Base-by-base conservation (phyloP, 2,888 invertebrate genomes). In the Pristionchus fissidentatus region DNA sequence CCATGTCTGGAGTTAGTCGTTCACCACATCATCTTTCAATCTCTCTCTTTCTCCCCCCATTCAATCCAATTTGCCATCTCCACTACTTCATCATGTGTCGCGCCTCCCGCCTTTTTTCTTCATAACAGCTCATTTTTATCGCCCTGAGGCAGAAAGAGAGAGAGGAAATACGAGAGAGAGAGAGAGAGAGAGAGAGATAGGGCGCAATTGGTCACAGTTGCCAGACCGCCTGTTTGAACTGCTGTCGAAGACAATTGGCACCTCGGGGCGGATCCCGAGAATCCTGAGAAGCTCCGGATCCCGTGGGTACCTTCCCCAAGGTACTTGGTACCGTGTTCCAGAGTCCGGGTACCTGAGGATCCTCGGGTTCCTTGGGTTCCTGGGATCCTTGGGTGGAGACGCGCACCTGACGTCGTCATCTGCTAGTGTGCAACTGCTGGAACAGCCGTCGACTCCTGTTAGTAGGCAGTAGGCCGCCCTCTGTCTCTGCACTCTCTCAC, bases 391-490 rank as follows among this genome's bases (percentile, higher is more conserved):
- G n/a, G n/a, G n/a, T n/a, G n/a, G n/a, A n/a, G n/a, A n/a, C n/a
- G 22, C 19, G 70, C 41, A 70, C 8, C n/a, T 70, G 70, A 70
- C 70, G 70, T 70, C 70, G 32, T 70, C 43, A 70, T 70, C 70
- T 70, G 41, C 55, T 66, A 10, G 3, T 15, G 41, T 70, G 70
- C 70, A 43, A 43, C 70, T 70, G 41, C 43, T n/a, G 41, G 70
- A 70, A 70, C 70, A 70, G 70, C n/a, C 70, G 70, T 70, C 70
- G 70, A 70, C 70, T 70, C 43, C 70, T 70, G 70, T 70, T 70
- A n/a, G n/a, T n/a, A 70, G 70, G 70, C 70, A 70, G 70, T 70
- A 70, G 62, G 62, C 38, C 13, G 55, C 1, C 70, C 43, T 8
- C 38, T 41, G 22, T 70, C 70, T 70, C 70, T 70, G 70, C 8